These are phyloP conservation scores for Arge pagana DNA, from an alignment of 2,888 invertebrate genomes.

Conservation along the genomic window DNA sequence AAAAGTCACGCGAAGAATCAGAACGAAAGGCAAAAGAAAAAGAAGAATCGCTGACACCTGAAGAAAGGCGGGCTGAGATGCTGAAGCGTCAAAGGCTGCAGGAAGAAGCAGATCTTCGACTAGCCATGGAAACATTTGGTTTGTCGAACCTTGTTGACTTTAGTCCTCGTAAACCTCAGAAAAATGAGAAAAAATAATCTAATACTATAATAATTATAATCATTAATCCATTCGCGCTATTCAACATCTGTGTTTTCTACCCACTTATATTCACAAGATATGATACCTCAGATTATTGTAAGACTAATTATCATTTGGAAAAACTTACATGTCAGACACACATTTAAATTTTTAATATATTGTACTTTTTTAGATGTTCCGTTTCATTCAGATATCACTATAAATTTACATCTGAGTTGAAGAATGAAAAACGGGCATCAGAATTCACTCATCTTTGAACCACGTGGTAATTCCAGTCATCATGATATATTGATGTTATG, in stretches of 20 bases:
- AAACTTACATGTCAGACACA: too few species aligned
- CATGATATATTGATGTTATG: too few species aligned
- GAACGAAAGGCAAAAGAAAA: slow-evolving; percentile 67
- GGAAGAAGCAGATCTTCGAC: slow-evolving; percentile 84
- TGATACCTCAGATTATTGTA: not conserved
- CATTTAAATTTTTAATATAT: too few species aligned
- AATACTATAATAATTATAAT: not conserved
- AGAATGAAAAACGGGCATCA: too few species aligned
- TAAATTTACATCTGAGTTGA: too few species aligned
- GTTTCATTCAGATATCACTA: too few species aligned
- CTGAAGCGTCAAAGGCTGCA: slow-evolving; percentile 79
- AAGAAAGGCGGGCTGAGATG: slow-evolving; percentile 78
- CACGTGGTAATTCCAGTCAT: too few species aligned
- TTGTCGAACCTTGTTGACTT: slow-evolving; percentile 58
- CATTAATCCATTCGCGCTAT: slow-evolving; percentile 12
- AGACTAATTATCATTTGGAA: too few species aligned
- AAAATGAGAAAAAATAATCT: slow-evolving; percentile 51
- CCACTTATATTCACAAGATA: too few species aligned
- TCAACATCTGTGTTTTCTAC: slow-evolving; percentile 13
- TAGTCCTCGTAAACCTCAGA: slow-evolving; percentile 53
- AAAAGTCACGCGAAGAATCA: slow-evolving; percentile 67
- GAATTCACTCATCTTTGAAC: too few species aligned
- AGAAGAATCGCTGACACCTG: slow-evolving; percentile 72
- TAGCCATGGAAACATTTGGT: slow-evolving; percentile 89
- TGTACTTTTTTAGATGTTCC: too few species aligned